Base-by-base conservation (phyloP, 2,113 vertebrate species). In the Morphnarchus princeps region DNA sequence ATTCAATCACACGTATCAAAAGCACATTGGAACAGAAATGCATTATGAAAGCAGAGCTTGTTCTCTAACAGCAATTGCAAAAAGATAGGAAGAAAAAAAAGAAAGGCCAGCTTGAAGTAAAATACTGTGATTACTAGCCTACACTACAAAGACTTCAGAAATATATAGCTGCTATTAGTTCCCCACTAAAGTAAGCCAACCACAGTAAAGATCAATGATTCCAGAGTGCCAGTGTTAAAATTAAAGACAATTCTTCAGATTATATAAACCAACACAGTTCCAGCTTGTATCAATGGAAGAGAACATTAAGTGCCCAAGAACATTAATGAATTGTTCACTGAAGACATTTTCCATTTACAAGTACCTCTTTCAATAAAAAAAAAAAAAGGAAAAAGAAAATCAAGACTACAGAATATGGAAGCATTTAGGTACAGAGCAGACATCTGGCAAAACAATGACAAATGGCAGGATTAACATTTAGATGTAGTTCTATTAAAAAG, bases 401-500 rank as follows among this genome's bases (percentile, higher is more conserved):
- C 32, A 86, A 38, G 7, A 80, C n/a, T 31, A 73, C 4, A 66
- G 15, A 72, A 67, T 21, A 65, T 3, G 20, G 32, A 82, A 91
- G 42, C 49, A 77, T 47, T 91, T 62, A 87, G n/a, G 79, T 62
- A 93, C 55, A 65, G 29, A 86, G 74, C 34, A 92, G 67, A 84
- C 31, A 61, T 58, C 50, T 69, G 43, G 45, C 43, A 95, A 93
- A 92, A 58, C 59, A 95, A 61, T 67, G 58, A 92, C n/a, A 88
- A 94, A 93, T 19, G 16, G 28, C 36, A 89, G 29, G 10, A 89
- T 82, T 90, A 93, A 90, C 50, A 94, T 86, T 93, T 93, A 92
- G 42, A 82, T 71, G 62, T 55, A 85, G 78, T 61, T 95, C 72
- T 77, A 45, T 81, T 94, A 78, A 66, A 93, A 92, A 62, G 38